Evolutionary conservation across 2,888 invertebrate genomes (phyloP).

Genomic region (Tetrapedia diversipes): DNA sequence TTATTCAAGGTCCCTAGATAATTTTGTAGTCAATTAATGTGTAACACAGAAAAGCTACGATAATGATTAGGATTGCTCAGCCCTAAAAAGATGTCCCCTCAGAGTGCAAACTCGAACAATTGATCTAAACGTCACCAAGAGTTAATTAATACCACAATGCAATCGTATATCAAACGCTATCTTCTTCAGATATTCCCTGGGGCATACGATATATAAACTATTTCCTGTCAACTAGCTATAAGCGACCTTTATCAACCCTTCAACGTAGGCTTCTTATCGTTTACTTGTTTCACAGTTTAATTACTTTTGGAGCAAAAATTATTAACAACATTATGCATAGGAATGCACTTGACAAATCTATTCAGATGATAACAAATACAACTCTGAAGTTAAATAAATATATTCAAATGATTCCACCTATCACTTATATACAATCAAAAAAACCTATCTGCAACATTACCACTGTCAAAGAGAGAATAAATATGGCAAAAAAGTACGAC

Average conservation of each 20-base stretch:
- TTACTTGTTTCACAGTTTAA: conserved; percentile 65
- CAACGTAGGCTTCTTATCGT: conserved; percentile 76
- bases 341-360: conserved; percentile 10
- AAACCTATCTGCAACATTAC: no score
- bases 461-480: no score
- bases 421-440: no score
- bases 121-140: conserved; percentile 80
- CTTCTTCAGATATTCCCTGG: conserved; percentile 75
- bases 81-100: conserved; percentile 55
- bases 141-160: conserved; percentile 80
- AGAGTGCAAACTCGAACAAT: conserved; percentile 73
- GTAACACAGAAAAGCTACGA: conserved; percentile 60
- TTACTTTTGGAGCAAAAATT: conserved; percentile 59
- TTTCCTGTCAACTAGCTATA: conserved; percentile 71
- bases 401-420: no score
- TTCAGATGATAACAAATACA: conserved; percentile 14
- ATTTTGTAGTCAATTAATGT: conserved; percentile 50
- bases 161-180: conserved; percentile 80
- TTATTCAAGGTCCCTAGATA: conserved; percentile 33
- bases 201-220: conserved; percentile 70
- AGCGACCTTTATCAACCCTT: conserved; percentile 78
- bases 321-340: conserved; percentile 35
- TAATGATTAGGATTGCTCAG: conserved; percentile 67
- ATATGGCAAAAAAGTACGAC: no score
- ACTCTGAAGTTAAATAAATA: neutral